Evolutionary conservation across 92 coral and sea anemone genomes (phyloP).

Genomic region (Umimayanthus chanpuru): DNA sequence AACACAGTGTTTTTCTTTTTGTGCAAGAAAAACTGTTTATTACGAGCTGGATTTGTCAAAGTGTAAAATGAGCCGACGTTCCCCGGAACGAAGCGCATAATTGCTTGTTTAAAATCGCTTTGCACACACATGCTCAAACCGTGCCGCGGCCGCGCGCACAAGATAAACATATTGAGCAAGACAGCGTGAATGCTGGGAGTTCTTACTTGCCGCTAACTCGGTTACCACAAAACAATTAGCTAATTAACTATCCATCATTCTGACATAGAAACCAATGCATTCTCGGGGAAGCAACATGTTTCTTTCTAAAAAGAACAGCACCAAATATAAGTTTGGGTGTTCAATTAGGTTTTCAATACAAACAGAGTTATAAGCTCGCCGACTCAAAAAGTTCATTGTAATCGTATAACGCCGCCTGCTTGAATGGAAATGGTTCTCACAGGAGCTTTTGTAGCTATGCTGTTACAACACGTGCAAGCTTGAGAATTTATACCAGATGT

Average conservation of each 20-base stretch:
- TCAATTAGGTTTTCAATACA: neutral
- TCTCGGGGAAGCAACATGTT: conserved; percentile 20
- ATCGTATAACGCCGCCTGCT: neutral
- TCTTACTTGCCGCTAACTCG: conserved; percentile 45
- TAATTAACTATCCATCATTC: conserved; percentile 47
- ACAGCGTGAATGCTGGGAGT: conserved; percentile 46
- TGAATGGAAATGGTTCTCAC: conserved; percentile 13
- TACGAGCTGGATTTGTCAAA: conserved; percentile 3
- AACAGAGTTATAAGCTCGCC: neutral
- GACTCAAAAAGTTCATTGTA: neutral
- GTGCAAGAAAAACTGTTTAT: neutral
- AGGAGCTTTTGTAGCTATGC: conserved; percentile 14
- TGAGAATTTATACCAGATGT: conserved; percentile 44
- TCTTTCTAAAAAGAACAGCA: neutral
- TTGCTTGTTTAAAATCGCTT: conserved; percentile 6
- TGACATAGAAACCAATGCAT: conserved; percentile 38
- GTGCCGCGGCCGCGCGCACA: conserved; percentile 22
- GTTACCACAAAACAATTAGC: conserved; percentile 48
- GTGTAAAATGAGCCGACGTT: neutral
- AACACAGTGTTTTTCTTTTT: conserved; percentile 26
- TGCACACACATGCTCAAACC: conserved; percentile 39
- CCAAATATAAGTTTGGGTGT: neutral
- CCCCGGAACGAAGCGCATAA: neutral
- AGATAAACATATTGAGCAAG: conserved; percentile 48
- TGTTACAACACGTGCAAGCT: conserved; percentile 29